Conservation (phyloP, 2,888 invertebrate genomes). For the Euplexia lucipara region DNA sequence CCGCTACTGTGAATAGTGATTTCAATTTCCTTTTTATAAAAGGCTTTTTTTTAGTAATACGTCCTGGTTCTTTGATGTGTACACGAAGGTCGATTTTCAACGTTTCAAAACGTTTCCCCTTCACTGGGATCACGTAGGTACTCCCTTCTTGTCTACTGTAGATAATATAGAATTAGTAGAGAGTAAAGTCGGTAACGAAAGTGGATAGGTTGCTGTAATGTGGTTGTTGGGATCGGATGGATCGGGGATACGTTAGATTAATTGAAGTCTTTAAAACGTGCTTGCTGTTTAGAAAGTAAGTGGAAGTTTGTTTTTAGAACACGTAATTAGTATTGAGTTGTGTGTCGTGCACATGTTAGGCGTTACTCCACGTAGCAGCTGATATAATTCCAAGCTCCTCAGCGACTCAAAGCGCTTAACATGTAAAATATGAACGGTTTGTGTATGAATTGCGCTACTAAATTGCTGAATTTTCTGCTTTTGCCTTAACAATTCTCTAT, state of each 20-base stretch:
- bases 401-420: slow-evolving; percentile 65
- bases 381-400: slow-evolving; percentile 66
- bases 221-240: slow-evolving; percentile 55
- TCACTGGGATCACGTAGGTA: slow-evolving; percentile 59
- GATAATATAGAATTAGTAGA: slow-evolving; percentile 62
- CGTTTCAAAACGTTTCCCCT: slow-evolving; percentile 47
- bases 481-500: slow-evolving; percentile 26
- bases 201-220: slow-evolving; percentile 57
- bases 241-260: slow-evolving; percentile 51
- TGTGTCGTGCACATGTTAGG: slow-evolving; percentile 61
- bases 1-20: slow-evolving; percentile 44
- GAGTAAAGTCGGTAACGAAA: slow-evolving; percentile 52
- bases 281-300: slow-evolving; percentile 48
- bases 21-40: slow-evolving; percentile 41
- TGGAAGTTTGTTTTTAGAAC: slow-evolving; percentile 42
- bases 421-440: slow-evolving; percentile 65
- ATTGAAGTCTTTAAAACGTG: slow-evolving; percentile 53
- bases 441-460: slow-evolving; percentile 60
- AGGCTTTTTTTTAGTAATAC: slow-evolving; percentile 45
- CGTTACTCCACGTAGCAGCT: slow-evolving; percentile 63
- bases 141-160: slow-evolving; percentile 47
- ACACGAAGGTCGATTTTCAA: slow-evolving; percentile 51
- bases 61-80: slow-evolving; percentile 48
- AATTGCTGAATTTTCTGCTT: slow-evolving; percentile 55
- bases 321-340: slow-evolving; percentile 53